A percentile compares a stretch with the other conserved stretches of the same genome.
Conservation (phyloP, 2,113 vertebrate genomes). For the Paramormyrops kingsleyae region DNA sequence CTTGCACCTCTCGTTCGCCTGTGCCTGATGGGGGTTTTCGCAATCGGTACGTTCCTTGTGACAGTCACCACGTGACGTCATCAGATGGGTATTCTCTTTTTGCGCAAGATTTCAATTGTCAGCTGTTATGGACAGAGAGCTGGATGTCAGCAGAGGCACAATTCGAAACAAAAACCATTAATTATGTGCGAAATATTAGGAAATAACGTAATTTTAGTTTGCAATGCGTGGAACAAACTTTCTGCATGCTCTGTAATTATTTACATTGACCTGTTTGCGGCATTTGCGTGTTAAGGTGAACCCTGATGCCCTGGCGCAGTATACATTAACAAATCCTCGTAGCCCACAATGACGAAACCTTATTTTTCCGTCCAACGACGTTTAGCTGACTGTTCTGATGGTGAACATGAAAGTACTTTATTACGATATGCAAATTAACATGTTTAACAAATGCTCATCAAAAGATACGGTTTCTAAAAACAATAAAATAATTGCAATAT, state of each 20-base stretch:
- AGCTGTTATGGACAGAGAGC: not conserved
- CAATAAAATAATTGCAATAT: not conserved
- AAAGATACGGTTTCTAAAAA: not conserved
- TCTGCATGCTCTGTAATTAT: not conserved
- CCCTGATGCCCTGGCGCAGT: not conserved
- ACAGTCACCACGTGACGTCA: not conserved
- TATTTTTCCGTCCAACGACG: not conserved
- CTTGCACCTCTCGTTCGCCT: not conserved
- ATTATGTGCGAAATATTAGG: not conserved
- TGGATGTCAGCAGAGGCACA: not conserved
- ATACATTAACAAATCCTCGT: not conserved
- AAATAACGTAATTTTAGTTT: not conserved
- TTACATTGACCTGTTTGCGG: not conserved
- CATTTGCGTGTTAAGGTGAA: not conserved
- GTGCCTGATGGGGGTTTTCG: not conserved
- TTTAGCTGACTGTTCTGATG: not conserved
- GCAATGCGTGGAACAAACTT: not conserved
- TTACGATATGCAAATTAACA: not conserved
- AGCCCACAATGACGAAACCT: not conserved
- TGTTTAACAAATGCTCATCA: not conserved
- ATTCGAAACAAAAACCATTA: not conserved
- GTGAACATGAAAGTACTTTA: not conserved
- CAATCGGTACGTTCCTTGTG: not conserved
- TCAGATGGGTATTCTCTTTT: not conserved
- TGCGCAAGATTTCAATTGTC: conserved; percentile 5